Evolutionary conservation across 2,113 vertebrate genomes (phyloP).

Genomic region (Heptranchias perlo): DNA sequence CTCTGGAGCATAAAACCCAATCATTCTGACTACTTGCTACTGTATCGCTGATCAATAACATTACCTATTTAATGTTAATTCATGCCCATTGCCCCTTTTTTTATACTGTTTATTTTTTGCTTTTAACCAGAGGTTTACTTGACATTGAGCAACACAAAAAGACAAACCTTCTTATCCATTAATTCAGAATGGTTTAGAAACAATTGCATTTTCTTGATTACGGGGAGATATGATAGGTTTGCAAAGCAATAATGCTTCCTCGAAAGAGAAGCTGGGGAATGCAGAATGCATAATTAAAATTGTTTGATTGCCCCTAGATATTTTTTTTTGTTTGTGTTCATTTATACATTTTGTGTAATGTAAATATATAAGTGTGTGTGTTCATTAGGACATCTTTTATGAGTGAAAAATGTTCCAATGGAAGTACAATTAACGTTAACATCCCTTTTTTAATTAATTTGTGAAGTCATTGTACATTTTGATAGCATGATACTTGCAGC

Average conservation of each 20-base stretch:
- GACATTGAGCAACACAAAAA: slow-evolving; percentile 6
- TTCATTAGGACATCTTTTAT: slow-evolving; percentile 1
- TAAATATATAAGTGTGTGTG: background rate
- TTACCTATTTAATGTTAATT: background rate
- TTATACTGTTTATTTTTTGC: background rate
- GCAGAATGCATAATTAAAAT: background rate
- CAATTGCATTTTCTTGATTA: background rate
- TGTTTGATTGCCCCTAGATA: background rate
- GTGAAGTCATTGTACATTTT: slow-evolving; percentile 24
- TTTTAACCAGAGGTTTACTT: background rate
- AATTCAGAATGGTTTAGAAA: background rate
- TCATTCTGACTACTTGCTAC: background rate
- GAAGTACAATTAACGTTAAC: slow-evolving; percentile 19
- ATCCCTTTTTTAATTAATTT: slow-evolving; percentile 24
- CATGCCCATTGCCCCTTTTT: background rate
- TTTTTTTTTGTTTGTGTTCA: background rate
- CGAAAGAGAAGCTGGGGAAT: slow-evolving; percentile 12
- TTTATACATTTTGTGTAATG: slow-evolving; percentile 5
- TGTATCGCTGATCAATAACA: background rate
- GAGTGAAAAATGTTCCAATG: slow-evolving; percentile 10
- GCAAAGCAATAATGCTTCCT: background rate
- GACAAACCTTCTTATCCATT: background rate
- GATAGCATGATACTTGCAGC: background rate
- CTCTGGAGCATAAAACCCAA: background rate
- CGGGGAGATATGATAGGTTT: background rate